Conservation (phyloP, 2,888 invertebrate species). For the Epistrophella euchroma region DNA sequence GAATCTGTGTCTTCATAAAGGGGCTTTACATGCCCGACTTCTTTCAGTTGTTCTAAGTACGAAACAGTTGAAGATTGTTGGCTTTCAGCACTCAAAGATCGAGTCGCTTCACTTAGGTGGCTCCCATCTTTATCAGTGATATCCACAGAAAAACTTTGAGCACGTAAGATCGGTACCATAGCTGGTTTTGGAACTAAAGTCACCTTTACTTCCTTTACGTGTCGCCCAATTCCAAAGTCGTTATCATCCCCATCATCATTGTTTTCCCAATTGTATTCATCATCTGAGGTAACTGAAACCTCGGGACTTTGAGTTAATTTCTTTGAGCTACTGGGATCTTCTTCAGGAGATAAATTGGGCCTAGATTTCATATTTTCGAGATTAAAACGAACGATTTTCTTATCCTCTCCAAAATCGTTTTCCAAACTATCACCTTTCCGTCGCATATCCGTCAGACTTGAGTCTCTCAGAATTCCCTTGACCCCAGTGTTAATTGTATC, state of each 20-base stretch:
- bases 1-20: conserved; percentile 83
- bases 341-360: conserved; percentile 78
- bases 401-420: conserved; percentile 85
- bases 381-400: conserved; percentile 90
- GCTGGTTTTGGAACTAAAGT: conserved; percentile 81
- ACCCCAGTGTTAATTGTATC: conserved; percentile 79
- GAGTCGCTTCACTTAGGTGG: conserved; percentile 73
- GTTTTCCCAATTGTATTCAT: conserved; percentile 79
- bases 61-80: conserved; percentile 76
- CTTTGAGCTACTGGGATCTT: conserved; percentile 79
- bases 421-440: conserved; percentile 78
- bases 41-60: conserved; percentile 81
- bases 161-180: conserved; percentile 80
- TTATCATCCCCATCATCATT: conserved; percentile 79
- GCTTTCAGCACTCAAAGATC: conserved; percentile 78
- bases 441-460: conserved; percentile 83
- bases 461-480: conserved; percentile 88
- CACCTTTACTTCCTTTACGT: conserved; percentile 83
- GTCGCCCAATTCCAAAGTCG: conserved; percentile 82
- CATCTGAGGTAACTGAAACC: conserved; percentile 80
- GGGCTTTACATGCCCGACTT: conserved; percentile 79
- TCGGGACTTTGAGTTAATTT: conserved; percentile 80
- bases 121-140: conserved; percentile 73
- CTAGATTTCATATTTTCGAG: conserved; percentile 81
- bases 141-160: conserved; percentile 78